Evolutionary conservation across 2,797 vertebrate species (phyloP).

Genomic region (Salmo trutta): DNA sequence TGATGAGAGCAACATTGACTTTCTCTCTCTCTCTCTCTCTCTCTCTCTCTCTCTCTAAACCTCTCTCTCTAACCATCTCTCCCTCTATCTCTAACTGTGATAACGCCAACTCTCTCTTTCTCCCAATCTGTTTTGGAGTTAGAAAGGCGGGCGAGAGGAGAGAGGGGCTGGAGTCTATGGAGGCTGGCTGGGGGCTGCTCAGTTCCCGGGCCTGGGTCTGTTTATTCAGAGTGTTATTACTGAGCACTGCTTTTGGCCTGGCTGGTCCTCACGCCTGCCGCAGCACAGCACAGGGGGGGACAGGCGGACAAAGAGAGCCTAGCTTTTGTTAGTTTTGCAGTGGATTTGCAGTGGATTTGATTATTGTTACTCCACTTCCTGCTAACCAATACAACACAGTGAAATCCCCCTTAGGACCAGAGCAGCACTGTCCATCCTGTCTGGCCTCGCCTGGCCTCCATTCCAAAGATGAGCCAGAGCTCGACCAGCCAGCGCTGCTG

Average conservation of each 20-base stretch:
- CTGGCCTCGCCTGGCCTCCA: not conserved
- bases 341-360: constrained; percentile 35
- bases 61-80: no score
- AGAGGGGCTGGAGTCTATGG: not conserved
- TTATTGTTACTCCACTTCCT: constrained; percentile 48
- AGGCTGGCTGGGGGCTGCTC: not conserved
- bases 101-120: not conserved
- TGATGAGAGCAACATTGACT: not conserved
- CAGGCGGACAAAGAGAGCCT: constrained; percentile 11
- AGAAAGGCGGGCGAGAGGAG: not conserved
- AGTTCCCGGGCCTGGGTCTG: not conserved
- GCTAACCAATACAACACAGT: constrained; percentile 23
- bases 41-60: no score
- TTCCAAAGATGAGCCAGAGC: not conserved
- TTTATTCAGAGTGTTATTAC: constrained; percentile 23
- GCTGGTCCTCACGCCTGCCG: not conserved
- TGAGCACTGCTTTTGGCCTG: constrained; percentile 21
- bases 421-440: constrained; percentile 3
- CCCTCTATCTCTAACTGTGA: not conserved
- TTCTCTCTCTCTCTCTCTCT: no score
- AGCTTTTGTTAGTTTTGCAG: constrained; percentile 35
- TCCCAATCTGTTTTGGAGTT: not conserved
- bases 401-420: not conserved
- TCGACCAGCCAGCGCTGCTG: not conserved
- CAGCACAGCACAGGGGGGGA: constrained; percentile 3